Evolutionary conservation across 2,888 invertebrate genomes (phyloP).

Genomic region (Melieria crassipennis): DNA sequence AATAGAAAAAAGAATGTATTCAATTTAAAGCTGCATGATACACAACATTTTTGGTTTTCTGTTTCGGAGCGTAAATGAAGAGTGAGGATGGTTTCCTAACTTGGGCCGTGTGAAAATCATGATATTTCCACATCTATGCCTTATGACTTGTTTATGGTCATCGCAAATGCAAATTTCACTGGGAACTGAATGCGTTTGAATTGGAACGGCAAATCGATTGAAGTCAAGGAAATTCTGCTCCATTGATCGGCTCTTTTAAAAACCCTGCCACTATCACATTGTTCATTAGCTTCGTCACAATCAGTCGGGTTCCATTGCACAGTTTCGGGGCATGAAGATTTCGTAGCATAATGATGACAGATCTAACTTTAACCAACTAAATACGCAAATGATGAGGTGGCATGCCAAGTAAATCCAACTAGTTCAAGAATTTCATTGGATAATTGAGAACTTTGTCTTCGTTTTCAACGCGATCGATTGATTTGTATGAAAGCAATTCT

Average conservation of each 20-base stretch:
- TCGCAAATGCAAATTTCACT: no score
- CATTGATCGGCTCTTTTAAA: conserved; percentile 4
- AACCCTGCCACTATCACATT: conserved; percentile 50
- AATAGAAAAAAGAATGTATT: no score
- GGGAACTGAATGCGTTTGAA: conserved; percentile 32
- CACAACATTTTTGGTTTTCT: no score
- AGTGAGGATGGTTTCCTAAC: no score
- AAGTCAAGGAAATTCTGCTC: conserved; percentile 42
- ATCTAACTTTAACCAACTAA: conserved; percentile 52
- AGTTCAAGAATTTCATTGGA: conserved; percentile 8
- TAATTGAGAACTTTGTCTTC: conserved; percentile 34
- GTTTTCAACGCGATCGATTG: conserved; percentile 35
- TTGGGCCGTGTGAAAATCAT: no score
- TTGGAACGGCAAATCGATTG: conserved; percentile 44
- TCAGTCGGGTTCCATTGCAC: conserved; percentile 48
- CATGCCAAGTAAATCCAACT: conserved; percentile 33
- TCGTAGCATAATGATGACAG: conserved; percentile 48
- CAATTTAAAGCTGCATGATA: no score
- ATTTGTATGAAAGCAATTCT: conserved; percentile 34
- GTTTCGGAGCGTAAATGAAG: no score
- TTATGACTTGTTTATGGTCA: no score
- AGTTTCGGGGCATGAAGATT: conserved; percentile 47
- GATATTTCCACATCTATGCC: no score
- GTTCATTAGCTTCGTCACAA: conserved; percentile 45
- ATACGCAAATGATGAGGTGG: conserved; percentile 40